phyloP scores from a whole-genome alignment of 1,140 invertebrate species.

The Bombus pyrosoma region DNA sequence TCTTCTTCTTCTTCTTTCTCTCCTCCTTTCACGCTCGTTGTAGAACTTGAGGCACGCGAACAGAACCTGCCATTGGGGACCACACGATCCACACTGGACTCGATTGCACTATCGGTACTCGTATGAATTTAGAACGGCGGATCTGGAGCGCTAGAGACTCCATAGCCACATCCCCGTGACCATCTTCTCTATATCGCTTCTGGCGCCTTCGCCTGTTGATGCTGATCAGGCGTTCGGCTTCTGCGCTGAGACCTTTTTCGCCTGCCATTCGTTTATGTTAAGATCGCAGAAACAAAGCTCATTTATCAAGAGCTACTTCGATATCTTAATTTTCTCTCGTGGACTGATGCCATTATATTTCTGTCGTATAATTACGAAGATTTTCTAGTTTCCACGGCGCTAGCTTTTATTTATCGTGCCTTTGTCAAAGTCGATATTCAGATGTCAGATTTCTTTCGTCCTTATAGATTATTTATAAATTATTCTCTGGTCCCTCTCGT shows the following conservation, averaged over 20 bases:
- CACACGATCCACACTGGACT: constrained; percentile 65
- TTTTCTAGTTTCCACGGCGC: too few relatives aligned
- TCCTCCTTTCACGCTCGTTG: constrained; percentile 56
- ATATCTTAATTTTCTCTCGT: too few relatives aligned
- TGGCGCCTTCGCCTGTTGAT: background rate
- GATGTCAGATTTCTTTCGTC: too few relatives aligned
- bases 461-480: too few relatives aligned
- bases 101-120: constrained; percentile 66
- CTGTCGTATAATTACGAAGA: too few relatives aligned
- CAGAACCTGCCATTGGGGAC: constrained; percentile 27
- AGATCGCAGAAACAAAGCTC: too few relatives aligned
- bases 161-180: constrained; percentile 8
- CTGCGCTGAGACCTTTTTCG: background rate
- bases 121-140: constrained; percentile 71
- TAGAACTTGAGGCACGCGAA: constrained; percentile 66
- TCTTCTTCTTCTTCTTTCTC: background rate
- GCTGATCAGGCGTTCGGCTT: background rate
- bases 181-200: background rate
- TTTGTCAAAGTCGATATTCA: too few relatives aligned
- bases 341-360: too few relatives aligned
- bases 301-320: too few relatives aligned
- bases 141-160: constrained; percentile 69
- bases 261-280: background rate
- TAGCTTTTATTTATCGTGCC: too few relatives aligned
- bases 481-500: too few relatives aligned